Base-by-base conservation (phyloP, 1,140 invertebrate species). In the Oncopeltus fasciatus region DNA sequence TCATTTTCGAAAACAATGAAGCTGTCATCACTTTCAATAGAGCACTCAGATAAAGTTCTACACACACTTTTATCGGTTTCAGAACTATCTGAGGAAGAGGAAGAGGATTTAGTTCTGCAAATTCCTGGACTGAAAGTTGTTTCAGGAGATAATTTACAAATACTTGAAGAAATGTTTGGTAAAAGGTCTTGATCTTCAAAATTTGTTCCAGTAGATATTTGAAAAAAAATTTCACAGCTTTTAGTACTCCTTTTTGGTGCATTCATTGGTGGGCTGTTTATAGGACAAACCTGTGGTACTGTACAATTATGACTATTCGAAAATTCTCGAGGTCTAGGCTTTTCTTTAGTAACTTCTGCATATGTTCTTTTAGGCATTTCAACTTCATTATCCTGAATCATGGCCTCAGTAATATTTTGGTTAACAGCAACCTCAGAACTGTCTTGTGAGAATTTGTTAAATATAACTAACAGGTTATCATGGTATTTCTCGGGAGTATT, bases 21-120 rank as follows among this genome's bases (percentile, higher is more conserved):
- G 61, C 72, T 75, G 57, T 75, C 72, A 28, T 75, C 73, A n/a
- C 72, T 76, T 53, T 75, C 72, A 4, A 70, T 65, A 1, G 75
- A 75, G 62, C 68, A 72, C 57, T 74, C 72, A 5, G 74, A 75
- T 8, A 68, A 14, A 4, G 65, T 56, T 28, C 60, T 43, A 38
- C 24, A n/a, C 16, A 24, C 46, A 16, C 57, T 38, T 3, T 8
- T 3, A 21, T 43, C 8, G 2, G 5, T 11, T 20, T 43, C 21
- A 16, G 18, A 59, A 16, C 57, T 38, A 11, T 43, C 57, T 18
- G 28, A 18, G 2, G 18, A 31, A 16, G 20, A 57, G 8, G 27
- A 44, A 9, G 44, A 43, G 18, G 49, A 53, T 12, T 53, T 27
- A 1, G 2, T 2, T 53, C 49, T 53, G 16, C 49, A 53, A 27